Conservation (phyloP, 2,797 vertebrate species). For the Megaceryle alcyon region DNA sequence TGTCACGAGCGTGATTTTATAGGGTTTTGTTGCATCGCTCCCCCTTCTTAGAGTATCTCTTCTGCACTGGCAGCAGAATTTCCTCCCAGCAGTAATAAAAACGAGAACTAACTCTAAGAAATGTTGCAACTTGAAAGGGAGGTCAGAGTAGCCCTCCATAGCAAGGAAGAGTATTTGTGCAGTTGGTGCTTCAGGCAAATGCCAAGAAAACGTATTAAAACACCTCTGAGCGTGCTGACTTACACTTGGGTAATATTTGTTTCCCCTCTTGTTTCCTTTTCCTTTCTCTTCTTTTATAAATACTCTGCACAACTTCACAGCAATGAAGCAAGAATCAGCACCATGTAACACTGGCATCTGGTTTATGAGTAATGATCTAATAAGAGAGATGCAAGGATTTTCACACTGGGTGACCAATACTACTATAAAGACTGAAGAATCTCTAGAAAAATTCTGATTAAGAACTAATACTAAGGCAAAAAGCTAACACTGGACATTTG, state of each 20-base stretch:
- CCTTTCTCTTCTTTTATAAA: slow-evolving; percentile 30
- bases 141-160: slow-evolving; percentile 25
- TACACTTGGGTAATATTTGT: neutral
- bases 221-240: neutral
- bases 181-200: neutral
- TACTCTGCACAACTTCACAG: neutral
- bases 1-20: slow-evolving; percentile 81
- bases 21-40: slow-evolving; percentile 54
- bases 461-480: slow-evolving; percentile 24
- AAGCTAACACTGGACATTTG: slow-evolving; percentile 14
- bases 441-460: slow-evolving; percentile 34
- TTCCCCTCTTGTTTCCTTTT: neutral
- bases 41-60: slow-evolving; percentile 61
- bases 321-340: neutral
- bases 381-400: slow-evolving; percentile 24
- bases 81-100: slow-evolving; percentile 56
- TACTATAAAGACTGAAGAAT: slow-evolving; percentile 51
- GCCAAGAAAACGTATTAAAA: neutral
- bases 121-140: slow-evolving; percentile 30
- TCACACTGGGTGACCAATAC: slow-evolving; percentile 10
- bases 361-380: slow-evolving; percentile 49
- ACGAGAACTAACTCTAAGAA: slow-evolving; percentile 67
- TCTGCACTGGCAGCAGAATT: slow-evolving; percentile 66
- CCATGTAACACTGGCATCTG: neutral
- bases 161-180: neutral